phyloP scores from a whole-genome alignment of 2,888 invertebrate genomes.

The Tetragonisca angustula region DNA sequence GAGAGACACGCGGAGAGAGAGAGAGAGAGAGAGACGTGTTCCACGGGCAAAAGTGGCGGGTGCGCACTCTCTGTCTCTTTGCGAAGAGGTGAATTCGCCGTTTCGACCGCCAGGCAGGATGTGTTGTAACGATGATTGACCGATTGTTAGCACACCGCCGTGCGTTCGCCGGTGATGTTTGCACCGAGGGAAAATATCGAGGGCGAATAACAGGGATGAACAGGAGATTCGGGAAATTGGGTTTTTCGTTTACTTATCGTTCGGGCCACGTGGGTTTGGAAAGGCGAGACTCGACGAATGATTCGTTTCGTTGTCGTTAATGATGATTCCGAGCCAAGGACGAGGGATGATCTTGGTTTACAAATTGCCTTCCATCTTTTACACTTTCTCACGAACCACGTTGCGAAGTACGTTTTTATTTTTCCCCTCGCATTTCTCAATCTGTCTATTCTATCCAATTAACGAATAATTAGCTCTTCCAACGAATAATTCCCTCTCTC shows the following conservation, averaged over 20 bases:
- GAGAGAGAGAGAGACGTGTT: neutral
- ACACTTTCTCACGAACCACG: too few relatives aligned
- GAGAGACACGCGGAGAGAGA: conserved; percentile 2
- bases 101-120: conserved; percentile 50
- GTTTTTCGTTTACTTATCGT: neutral
- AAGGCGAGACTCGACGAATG: too few relatives aligned
- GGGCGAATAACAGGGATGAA: neutral
- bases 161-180: neutral
- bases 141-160: conserved; percentile 48
- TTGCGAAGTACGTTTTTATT: too few relatives aligned
- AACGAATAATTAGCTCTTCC: too few relatives aligned
- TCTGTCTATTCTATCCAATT: too few relatives aligned
- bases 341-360: too few relatives aligned
- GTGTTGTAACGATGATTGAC: conserved; percentile 67
- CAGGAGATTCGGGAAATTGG: neutral
- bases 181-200: neutral
- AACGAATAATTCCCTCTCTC: too few relatives aligned
- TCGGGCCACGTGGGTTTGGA: neutral
- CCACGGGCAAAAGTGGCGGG: neutral
- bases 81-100: conserved; percentile 37
- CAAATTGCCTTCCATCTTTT: too few relatives aligned
- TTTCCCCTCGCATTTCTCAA: too few relatives aligned
- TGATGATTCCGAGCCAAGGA: too few relatives aligned
- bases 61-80: conserved; percentile 24
- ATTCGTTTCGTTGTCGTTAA: too few relatives aligned